Conservation (phyloP, 2,888 invertebrate genomes). For the Hirtodrosophila trivittata region DNA sequence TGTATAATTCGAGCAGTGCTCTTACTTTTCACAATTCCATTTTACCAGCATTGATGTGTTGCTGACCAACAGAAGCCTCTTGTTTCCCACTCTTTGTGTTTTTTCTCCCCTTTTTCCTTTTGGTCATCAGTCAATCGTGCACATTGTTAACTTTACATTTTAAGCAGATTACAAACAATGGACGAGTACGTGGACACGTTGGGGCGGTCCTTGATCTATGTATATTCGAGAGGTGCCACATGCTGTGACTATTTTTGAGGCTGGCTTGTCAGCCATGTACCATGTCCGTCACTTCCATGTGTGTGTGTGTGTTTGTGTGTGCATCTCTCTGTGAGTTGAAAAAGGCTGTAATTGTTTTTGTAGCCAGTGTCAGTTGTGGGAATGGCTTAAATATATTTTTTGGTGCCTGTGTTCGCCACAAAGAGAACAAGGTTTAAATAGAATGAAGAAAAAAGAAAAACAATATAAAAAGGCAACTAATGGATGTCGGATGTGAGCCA, state of each 20-base stretch:
- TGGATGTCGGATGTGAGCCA: constrained; percentile 28
- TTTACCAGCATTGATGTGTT: neutral
- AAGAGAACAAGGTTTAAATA: too few species aligned
- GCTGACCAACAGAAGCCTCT: constrained; percentile 2
- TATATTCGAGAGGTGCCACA: neutral
- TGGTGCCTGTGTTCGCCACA: too few species aligned
- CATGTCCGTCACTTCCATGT: constrained; percentile 24
- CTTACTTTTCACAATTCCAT: constrained; percentile 22
- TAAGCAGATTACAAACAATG: constrained; percentile 76
- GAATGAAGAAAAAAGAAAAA: constrained; percentile 3
- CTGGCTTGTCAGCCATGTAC: constrained; percentile 47
- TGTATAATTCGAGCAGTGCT: constrained; percentile 5
- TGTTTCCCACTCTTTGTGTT: neutral
- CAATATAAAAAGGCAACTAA: constrained; percentile 19
- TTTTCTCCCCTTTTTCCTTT: constrained; percentile 25
- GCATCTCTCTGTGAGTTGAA: constrained; percentile 21
- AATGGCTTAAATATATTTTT: constrained; percentile 62
- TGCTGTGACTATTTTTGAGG: constrained; percentile 21
- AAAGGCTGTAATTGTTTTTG: constrained; percentile 71
- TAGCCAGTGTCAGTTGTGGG: constrained; percentile 38
- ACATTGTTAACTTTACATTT: constrained; percentile 76
- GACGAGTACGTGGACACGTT: constrained; percentile 16
- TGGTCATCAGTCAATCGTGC: constrained; percentile 63
- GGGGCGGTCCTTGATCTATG: neutral
- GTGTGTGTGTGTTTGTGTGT: constrained; percentile 2